phyloP scores from a whole-genome alignment of 2,888 invertebrate genomes.

The Tenthredo distinguenda region DNA sequence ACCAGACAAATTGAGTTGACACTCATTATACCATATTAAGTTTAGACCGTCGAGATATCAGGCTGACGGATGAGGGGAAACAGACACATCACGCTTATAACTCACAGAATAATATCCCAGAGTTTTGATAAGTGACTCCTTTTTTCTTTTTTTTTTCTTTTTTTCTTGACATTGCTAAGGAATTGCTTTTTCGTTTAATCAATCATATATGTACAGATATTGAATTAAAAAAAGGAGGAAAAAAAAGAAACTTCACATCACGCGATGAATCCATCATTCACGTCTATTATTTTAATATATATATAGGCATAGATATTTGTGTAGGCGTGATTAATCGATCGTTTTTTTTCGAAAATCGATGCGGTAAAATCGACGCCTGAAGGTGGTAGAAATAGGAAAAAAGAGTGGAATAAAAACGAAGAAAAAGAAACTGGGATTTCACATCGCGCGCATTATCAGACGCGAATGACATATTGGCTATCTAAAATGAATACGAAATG shows the following conservation, averaged over 20 bases:
- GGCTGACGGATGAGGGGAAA: constrained; percentile 10
- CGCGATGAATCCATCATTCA: not conserved
- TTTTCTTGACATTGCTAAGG: not conserved
- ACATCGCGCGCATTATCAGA: not conserved
- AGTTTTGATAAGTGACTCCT: not conserved
- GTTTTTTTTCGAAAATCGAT: not conserved
- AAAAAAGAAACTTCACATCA: not conserved
- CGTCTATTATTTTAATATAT: not conserved
- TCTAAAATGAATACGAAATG: constrained; percentile 25
- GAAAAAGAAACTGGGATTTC: not conserved
- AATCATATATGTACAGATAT: not conserved
- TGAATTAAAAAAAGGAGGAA: not conserved
- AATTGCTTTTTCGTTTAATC: not conserved
- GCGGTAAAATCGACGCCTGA: not conserved
- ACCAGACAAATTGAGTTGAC: constrained; percentile 47
- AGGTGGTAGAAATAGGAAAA: not conserved
- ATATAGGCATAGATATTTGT: not conserved
- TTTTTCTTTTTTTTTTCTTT: not conserved
- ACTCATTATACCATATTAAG: constrained; percentile 44
- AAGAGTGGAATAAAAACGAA: not conserved
- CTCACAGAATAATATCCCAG: not conserved
- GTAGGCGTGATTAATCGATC: not conserved
- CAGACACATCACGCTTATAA: not conserved
- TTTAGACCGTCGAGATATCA: constrained; percentile 23
- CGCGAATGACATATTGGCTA: constrained; percentile 28